Conservation (phyloP, 2,113 vertebrate genomes). For the Spea bombifrons region DNA sequence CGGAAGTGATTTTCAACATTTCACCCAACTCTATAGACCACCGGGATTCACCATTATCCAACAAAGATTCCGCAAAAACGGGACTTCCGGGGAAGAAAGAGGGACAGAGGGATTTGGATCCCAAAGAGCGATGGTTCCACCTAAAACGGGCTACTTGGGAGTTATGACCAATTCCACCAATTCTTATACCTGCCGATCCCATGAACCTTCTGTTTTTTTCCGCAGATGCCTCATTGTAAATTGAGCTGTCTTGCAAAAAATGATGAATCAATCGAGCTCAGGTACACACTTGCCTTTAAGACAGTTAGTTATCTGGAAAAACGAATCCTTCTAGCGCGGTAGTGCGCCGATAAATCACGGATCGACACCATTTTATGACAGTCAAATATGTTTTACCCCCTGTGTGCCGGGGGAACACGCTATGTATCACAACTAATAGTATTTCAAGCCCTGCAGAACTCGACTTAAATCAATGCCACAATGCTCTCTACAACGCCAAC, state of each 20-base stretch:
- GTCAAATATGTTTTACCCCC: conserved; percentile 27
- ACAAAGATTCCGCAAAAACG: too few species aligned
- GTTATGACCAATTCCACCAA: too few species aligned
- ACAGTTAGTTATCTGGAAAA: conserved; percentile 19
- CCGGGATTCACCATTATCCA: too few species aligned
- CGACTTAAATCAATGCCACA: neutral
- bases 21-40: too few species aligned
- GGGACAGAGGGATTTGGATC: too few species aligned
- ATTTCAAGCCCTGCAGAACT: neutral
- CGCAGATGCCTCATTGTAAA: neutral
- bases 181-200: too few species aligned
- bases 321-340: conserved; percentile 22
- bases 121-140: too few species aligned
- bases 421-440: neutral
- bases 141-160: too few species aligned
- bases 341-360: conserved; percentile 19
- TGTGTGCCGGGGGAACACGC: neutral
- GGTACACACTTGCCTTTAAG: conserved; percentile 10
- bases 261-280: conserved; percentile 27
- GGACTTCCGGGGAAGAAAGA: too few species aligned
- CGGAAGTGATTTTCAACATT: too few species aligned
- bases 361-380: conserved; percentile 17
- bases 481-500: neutral
- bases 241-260: conserved; percentile 35
- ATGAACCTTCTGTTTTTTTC: neutral